phyloP scores from a whole-genome alignment of 2,888 invertebrate species.

The Ophioninae sp. region DNA sequence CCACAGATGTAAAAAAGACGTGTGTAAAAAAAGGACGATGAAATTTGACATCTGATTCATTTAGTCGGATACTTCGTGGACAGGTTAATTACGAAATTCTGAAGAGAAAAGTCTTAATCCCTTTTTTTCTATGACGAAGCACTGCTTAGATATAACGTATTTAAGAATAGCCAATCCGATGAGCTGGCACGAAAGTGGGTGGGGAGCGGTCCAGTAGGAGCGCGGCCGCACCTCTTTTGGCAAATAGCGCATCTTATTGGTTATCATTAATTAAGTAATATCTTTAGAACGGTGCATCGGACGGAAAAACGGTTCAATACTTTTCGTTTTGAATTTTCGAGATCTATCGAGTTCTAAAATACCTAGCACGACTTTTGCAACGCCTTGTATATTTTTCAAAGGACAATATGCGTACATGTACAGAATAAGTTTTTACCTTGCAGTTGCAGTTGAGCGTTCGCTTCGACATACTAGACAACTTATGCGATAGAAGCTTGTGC shows the following conservation, averaged over 20 bases:
- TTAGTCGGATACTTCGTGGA: background rate
- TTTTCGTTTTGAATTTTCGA: background rate
- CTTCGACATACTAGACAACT: slow-evolving; percentile 67
- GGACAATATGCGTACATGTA: background rate
- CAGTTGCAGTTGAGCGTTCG: slow-evolving; percentile 17
- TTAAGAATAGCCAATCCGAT: background rate
- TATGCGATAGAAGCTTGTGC: slow-evolving; percentile 42
- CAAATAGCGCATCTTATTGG: background rate
- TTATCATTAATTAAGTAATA: background rate
- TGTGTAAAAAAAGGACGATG: background rate
- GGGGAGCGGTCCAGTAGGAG: background rate
- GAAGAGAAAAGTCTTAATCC: background rate
- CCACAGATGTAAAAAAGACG: no score
- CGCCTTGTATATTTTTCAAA: no score
- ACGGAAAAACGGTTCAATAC: background rate
- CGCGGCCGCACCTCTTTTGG: background rate
- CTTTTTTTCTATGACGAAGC: background rate
- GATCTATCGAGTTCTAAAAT: background rate
- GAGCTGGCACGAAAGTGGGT: background rate
- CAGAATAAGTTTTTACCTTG: slow-evolving; percentile 22
- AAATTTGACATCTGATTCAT: background rate
- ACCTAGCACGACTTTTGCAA: background rate
- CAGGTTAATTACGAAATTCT: background rate
- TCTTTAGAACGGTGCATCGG: background rate
- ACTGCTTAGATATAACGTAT: background rate